Evolutionary conservation across 2,888 invertebrate species (phyloP), one percentile per base, ranked within the genome.

Genomic region (Agrotis exclamationis): DNA sequence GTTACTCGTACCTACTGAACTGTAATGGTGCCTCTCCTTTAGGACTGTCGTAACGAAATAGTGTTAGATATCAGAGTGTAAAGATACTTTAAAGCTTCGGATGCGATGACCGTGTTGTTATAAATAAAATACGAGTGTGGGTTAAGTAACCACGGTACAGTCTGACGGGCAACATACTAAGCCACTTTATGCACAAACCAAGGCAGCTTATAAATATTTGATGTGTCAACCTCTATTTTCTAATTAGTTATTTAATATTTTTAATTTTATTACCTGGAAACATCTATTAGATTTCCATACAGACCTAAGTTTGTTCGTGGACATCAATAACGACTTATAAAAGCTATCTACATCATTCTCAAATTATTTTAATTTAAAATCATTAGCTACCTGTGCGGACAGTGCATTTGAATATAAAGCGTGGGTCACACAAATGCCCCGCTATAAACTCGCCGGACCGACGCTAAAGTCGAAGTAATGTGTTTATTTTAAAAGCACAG

Each of bases 401-500:
- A 66, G 68, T 69, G 72, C 82, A 85, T 87, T 89, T 87, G 78
- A 89, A 88, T 85, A 85, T 87, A 86, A 90, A 88, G 86, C 80
- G 63, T 72, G 85, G 76, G 85, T 77, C 85, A 80, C 86, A 86
- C 79, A 86, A 87, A 86, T 86, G 84, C 84, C 71, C 84, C 81
- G 78, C 81, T 84, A 83, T 89, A 90, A 91, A 89, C 83, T 84
- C 79, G 79, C 63, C 67, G 84, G 64, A 73, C 80, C 70, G 70
- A 77, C 70, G 73, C 87, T 88, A 82, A 88, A 86, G 78, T 82
- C 80, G 67, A 82, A 87, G 87, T 92, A 93, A 93, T 93, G 92
- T 94, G 92, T 94, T 95, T 94, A 94, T 94, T 94, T 93, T 93
- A 93, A 95, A 95, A 93, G 90, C 93, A 93, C 92, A 90, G 93